phyloP scores from a whole-genome alignment of 2,888 invertebrate genomes.

The Allophyes oxyacanthae region DNA sequence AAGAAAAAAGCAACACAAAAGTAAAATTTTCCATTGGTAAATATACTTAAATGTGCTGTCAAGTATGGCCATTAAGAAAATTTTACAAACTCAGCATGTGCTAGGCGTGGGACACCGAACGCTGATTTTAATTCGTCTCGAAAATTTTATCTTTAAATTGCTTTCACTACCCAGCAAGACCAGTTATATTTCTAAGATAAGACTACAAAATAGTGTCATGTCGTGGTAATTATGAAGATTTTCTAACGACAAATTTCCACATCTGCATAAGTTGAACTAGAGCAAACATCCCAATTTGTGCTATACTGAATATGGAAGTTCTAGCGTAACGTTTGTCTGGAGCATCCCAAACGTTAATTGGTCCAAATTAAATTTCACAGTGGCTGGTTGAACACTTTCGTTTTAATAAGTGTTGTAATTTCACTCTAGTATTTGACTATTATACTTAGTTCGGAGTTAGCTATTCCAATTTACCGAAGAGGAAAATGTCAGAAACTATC shows the following conservation, averaged over 20 bases:
- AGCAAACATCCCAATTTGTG: slow-evolving; percentile 27
- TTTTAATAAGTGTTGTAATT: slow-evolving; percentile 46
- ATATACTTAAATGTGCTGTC: too few relatives aligned
- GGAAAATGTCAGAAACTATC: slow-evolving; percentile 27
- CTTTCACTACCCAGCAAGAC: too few relatives aligned
- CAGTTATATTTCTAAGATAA: neutral
- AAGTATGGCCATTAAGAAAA: too few relatives aligned
- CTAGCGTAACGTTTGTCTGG: slow-evolving; percentile 29
- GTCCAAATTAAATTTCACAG: slow-evolving; percentile 43
- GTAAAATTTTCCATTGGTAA: too few relatives aligned
- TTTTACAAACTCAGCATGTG: too few relatives aligned
- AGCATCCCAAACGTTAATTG: slow-evolving; percentile 42
- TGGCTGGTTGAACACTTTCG: slow-evolving; percentile 34
- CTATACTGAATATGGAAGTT: slow-evolving; percentile 21
- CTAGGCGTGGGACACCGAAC: too few relatives aligned
- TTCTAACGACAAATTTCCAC: slow-evolving; percentile 8
- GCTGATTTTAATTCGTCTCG: too few relatives aligned
- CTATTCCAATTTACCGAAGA: slow-evolving; percentile 21
- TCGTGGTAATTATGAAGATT: slow-evolving; percentile 17
- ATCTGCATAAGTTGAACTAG: slow-evolving; percentile 40
- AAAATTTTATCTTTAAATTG: too few relatives aligned
- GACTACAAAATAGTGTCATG: slow-evolving; percentile 9
- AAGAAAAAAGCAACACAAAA: too few relatives aligned
- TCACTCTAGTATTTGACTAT: slow-evolving; percentile 34
- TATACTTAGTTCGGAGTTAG: slow-evolving; percentile 26